Base-by-base conservation (phyloP, 1,140 invertebrate species). In the Drosophila busckii region DNA sequence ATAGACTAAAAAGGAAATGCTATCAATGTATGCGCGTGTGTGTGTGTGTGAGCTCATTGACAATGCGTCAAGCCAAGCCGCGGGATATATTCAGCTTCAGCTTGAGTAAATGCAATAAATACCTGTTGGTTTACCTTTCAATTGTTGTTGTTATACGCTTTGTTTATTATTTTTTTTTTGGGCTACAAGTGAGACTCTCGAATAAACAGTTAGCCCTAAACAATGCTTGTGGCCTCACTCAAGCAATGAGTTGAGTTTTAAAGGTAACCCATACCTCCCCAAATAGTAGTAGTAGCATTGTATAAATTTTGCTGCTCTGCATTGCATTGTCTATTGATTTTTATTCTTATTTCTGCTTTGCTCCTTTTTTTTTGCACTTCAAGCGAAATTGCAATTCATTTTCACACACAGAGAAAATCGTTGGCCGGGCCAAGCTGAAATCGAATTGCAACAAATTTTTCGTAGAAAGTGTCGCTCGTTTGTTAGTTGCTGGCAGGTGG, bases 61-160 rank as follows among this genome's bases (percentile, higher is more conserved):
- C 73, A 80, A 80, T 80, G 75, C 53, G 52, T 56, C 29, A 62
- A 62, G 53, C 63, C 73, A 66, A 80, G 73, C 73, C 75, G 64
- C 73, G 82, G 73, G 73, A 80, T 80, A 73, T 69, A 73, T 82
- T 80, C 73, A 65, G 63, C 59, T 82, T 80, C 73, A 65, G 63
- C 59, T 49, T 80, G 73, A 64, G 73, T 54, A 78, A 78, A 73
- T 80, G 82, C 73, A 80, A 80, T 80, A 80, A 80, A 82, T 80
- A 80, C 73, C 73, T 80, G 73, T 80, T 80, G 75, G 71, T 56
- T 64, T 40, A 8, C 19, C 25, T 40, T 22, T 40, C 40, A 60
- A 53, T 64, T 64, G 68, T 75, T 75, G 67, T 53, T 50, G 55
- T 64, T 73, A 73, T 75, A 44, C 63, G 37, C 7, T 15, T 5